phyloP scores from a whole-genome alignment of 2,797 vertebrate genomes.

The Poecilia velifera region DNA sequence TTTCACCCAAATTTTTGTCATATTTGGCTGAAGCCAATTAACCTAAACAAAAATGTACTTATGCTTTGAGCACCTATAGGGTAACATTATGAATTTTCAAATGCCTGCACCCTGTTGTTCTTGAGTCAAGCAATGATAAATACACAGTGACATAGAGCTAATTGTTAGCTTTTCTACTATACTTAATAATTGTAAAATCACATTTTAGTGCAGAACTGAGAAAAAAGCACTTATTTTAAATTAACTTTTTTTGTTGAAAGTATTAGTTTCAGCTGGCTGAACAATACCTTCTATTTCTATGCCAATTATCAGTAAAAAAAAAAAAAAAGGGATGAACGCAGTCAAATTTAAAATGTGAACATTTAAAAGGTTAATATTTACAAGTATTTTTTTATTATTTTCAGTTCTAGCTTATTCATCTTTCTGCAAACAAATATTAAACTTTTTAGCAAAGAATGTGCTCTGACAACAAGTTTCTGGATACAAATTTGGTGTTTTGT shows the following conservation, averaged over 20 bases:
- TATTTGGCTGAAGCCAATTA: neutral
- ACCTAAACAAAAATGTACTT: neutral
- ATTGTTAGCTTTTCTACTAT: neutral
- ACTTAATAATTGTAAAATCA: neutral
- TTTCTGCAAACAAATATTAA: neutral
- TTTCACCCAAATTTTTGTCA: neutral
- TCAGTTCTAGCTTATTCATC: neutral
- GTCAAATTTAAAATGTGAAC: neutral
- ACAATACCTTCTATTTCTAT: neutral
- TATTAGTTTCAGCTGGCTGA: neutral
- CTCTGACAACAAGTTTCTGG: neutral
- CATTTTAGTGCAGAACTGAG: neutral
- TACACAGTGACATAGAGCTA: neutral
- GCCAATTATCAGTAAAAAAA: neutral
- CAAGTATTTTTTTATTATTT: neutral
- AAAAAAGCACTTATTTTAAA: neutral
- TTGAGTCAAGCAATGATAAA: neutral
- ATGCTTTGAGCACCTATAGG: neutral
- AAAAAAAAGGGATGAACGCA: neutral
- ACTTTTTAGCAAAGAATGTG: neutral
- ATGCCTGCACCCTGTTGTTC: neutral
- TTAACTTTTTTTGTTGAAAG: neutral
- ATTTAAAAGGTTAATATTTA: neutral
- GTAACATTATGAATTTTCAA: neutral
- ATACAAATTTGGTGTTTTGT: neutral